phyloP scores from a whole-genome alignment of 2,113 vertebrate species.

The Nymphicus hollandicus region DNA sequence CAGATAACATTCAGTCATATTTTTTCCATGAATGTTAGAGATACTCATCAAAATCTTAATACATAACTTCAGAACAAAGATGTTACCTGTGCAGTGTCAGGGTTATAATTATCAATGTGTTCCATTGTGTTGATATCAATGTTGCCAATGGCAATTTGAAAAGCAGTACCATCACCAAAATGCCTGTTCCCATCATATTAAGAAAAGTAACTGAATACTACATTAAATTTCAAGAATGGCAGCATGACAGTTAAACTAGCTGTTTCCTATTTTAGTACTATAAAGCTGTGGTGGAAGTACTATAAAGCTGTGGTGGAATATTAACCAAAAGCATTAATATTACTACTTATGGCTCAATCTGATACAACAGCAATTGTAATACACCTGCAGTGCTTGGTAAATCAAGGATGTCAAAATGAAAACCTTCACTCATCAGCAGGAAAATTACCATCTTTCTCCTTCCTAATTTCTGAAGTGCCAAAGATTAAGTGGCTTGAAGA shows the following conservation, averaged over 20 bases:
- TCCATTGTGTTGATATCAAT: conserved; percentile 86
- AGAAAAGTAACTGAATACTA: conserved; percentile 56
- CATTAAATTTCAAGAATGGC: background rate
- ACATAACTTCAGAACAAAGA: background rate
- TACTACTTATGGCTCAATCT: background rate
- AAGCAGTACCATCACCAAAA: conserved; percentile 81
- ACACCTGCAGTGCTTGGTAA: background rate
- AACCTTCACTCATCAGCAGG: background rate
- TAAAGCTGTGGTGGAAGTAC: background rate
- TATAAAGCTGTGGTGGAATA: background rate
- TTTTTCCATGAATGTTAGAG: background rate
- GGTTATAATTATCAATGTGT: conserved; percentile 85
- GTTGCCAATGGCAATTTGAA: conserved; percentile 94
- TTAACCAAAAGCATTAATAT: background rate
- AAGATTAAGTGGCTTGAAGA: background rate
- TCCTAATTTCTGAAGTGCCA: background rate
- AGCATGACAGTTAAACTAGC: background rate
- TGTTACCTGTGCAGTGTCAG: conserved; percentile 72
- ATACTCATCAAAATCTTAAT: background rate
- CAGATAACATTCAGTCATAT: background rate
- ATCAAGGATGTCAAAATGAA: background rate
- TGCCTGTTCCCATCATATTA: conserved; percentile 79
- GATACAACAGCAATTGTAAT: background rate
- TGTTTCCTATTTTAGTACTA: background rate
- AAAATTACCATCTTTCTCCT: background rate